Base-by-base conservation (phyloP, 2,113 vertebrate species). In the Hystrix brachyura region DNA sequence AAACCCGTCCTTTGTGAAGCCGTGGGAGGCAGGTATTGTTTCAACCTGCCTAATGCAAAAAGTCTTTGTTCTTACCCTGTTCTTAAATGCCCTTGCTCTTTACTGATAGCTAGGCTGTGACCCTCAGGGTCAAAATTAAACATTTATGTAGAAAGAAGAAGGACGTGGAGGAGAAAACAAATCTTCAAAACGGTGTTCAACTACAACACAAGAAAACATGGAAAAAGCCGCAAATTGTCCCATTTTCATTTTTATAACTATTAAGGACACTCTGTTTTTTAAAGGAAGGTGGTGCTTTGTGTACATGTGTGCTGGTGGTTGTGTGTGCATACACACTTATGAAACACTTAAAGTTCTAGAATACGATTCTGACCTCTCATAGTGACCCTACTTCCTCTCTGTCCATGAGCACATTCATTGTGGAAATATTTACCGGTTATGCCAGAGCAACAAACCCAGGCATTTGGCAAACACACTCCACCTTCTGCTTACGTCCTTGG, bases 171-270 rank as follows among this genome's bases (percentile, higher is more conserved):
- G 15, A 46, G 3, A 27, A 55, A 34, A 5, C 0, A 21, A 14
- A 14, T 78, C 14, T n/a, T 9, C 27, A 5, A 13, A 15, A 25
- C 29, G 29, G 38, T 25, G 3, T 29, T 51, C 14, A 3, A 19
- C 34, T 3, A 32, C 2, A 29, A 23, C 3, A 0, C 15, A 59
- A 11, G 59, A 11, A 2, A 4, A 48, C 6, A 0, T 2, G 11
- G 10, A 18, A 3, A 86, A 46, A 72, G 11, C 9, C 55, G 11
- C 14, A 8, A 0, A 13, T 15, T 7, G 29, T 55, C 19, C 14
- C 8, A 3, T 34, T 53, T 69, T n/a, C 43, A 2, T 72, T 34
- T 72, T 21, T 62, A 8, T 46, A 34, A 9, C 84, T 96, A 74
- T n/a, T 29, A 59, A 64, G 64, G 53, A 87, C 93, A 55, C 69